Evolutionary conservation across 2,888 invertebrate genomes (phyloP).

Genomic region (Drosophila eohydei): DNA sequence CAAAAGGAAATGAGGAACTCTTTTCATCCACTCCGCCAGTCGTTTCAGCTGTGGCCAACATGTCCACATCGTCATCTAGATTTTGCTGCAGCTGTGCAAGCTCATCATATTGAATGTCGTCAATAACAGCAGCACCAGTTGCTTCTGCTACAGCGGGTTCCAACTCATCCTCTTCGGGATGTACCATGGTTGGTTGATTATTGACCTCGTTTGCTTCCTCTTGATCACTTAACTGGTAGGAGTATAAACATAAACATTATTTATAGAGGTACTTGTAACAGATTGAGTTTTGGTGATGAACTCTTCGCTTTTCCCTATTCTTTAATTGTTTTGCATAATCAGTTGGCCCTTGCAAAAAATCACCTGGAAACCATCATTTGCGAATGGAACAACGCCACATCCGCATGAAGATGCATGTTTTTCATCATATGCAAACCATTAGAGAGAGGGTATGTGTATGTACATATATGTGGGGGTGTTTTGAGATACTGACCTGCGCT

Average conservation of each 20-base stretch:
- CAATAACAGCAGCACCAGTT: slow-evolving; percentile 28
- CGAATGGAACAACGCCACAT: slow-evolving; percentile 86
- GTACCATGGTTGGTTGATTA: slow-evolving; percentile 24
- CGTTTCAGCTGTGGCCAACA: slow-evolving; percentile 56
- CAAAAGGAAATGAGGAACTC: slow-evolving; percentile 85
- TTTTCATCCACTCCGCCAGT: slow-evolving; percentile 82
- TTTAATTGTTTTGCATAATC: slow-evolving; percentile 59
- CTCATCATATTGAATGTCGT: slow-evolving; percentile 49
- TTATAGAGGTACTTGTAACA: not conserved
- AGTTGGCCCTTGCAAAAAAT: slow-evolving; percentile 85
- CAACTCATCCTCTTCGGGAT: slow-evolving; percentile 53
- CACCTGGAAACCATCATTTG: slow-evolving; percentile 83
- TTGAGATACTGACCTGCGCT: slow-evolving; percentile 74
- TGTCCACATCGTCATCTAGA: slow-evolving; percentile 76
- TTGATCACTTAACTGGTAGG: slow-evolving; percentile 67
- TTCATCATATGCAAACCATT: slow-evolving; percentile 77
- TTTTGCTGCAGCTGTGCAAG: slow-evolving; percentile 55
- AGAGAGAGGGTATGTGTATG: not conserved
- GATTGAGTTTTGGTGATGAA: not conserved
- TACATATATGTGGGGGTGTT: not conserved
- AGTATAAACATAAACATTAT: slow-evolving; percentile 16
- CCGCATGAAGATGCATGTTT: slow-evolving; percentile 77
- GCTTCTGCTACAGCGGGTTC: slow-evolving; percentile 20
- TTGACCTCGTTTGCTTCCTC: slow-evolving; percentile 56
- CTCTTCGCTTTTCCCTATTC: not conserved